Evolutionary conservation across 2,888 invertebrate species (phyloP), one percentile per base, ranked within the genome.

Genomic region (Thyatira batis): DNA sequence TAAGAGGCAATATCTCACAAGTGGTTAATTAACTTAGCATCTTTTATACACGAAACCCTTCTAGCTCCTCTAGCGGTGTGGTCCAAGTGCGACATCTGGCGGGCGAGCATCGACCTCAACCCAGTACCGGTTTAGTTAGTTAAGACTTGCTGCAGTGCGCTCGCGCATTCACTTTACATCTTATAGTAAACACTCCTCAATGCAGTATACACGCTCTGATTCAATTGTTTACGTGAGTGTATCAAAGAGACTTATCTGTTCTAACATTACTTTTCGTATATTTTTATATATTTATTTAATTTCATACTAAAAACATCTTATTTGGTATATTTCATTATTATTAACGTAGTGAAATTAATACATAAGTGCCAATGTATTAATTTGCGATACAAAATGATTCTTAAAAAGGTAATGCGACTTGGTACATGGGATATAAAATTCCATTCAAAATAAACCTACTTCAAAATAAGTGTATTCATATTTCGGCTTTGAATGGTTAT

Each of bases 41-140:
- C 13, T 53, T 50, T 51, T 30, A 48, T 48, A 43, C 50, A 45
- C 53, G 33, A 23, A 45, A 30, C 30, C 17, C 43, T 50, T 39
- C 60, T 49, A 58, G 58, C 60, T 55, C 48, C 51, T 54, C 51
- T 57, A 51, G 57, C 60, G 62, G 67, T 65, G 65, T 66, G 64
- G 71, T 69, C 65, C 59, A 63, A 63, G 62, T 59, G 72, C 73
- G 73, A 75, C 82, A 83, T 80, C 80, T 83, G 84, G 78, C 60
- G 74, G 69, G 67, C 80, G 84, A 68, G 63, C 84, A 69, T 67
- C 80, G 84, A 84, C 84, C 84, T 74, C 71, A 46, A 25, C 46
- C 45, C 20, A 52, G 69, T 77, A 80, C 76, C 76, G 76, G 80
- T 75, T 75, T 69, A 30, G 49, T 30, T 50, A 25, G 45, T 46